Conservation (phyloP, 2,113 vertebrate species). For the Pluvialis apricaria region DNA sequence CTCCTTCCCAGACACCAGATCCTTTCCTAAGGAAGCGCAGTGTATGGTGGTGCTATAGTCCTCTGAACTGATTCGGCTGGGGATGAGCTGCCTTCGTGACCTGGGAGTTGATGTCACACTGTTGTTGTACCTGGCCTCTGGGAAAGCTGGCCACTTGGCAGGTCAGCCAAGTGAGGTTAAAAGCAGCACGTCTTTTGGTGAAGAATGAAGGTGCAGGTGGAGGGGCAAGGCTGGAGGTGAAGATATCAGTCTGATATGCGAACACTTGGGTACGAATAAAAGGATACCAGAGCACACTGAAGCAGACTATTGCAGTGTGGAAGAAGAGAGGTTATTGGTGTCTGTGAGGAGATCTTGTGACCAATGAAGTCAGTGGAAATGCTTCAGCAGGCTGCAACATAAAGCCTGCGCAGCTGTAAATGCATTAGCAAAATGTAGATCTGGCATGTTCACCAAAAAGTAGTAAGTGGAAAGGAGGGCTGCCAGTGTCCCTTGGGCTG, state of each 20-base stretch:
- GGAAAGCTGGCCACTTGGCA: not conserved
- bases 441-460: not conserved
- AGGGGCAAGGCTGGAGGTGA: not conserved
- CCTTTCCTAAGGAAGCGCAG: not conserved
- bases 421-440: not conserved
- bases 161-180: not conserved
- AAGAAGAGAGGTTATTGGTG: not conserved
- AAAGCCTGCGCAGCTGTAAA: not conserved
- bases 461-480: not conserved
- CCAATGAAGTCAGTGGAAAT: not conserved
- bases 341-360: not conserved
- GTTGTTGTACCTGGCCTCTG: not conserved
- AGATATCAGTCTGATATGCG: not conserved
- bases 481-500: not conserved
- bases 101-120: accelerated
- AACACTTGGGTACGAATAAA: not conserved
- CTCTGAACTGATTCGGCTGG: not conserved
- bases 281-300: not conserved
- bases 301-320: not conserved
- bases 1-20: not conserved
- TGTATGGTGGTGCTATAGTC: not conserved
- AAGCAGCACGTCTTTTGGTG: not conserved
- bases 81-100: not conserved
- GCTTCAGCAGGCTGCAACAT: not conserved
- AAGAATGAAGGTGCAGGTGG: not conserved